Base-by-base conservation (phyloP, 1,140 invertebrate genomes). In the Macrosteles quadrilineatus region DNA sequence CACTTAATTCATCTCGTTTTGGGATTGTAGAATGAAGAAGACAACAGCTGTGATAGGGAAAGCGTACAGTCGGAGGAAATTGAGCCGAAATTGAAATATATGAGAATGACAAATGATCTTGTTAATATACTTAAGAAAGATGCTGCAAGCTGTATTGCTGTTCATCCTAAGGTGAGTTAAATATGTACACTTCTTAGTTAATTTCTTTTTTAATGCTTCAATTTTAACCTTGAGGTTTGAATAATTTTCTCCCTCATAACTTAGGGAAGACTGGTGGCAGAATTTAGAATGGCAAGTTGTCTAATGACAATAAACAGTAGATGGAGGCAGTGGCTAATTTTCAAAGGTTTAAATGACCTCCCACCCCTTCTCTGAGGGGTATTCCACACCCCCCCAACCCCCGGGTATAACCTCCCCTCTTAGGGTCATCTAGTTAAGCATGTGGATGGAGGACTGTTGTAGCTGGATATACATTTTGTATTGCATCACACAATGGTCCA, bases 1-100 rank as follows among this genome's bases (percentile, higher is more conserved):
- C n/a, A n/a, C n/a, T n/a, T n/a, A n/a, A n/a, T n/a, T n/a, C n/a
- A n/a, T n/a, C n/a, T n/a, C n/a, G n/a, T n/a, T n/a, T n/a, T n/a
- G n/a, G n/a, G n/a, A n/a, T n/a, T n/a, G n/a, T 66, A 69, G 59
- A 36, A 63, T 45, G 68, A 69, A 43, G 32, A 69, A 11, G 50
- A 66, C 19, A 71, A 55, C 65, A 68, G 71, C 23, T 67, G 71
- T 1, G 74, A 76, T 40, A 64, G 75, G 65, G 73, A 74, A 55
- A 69, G 71, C 25, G 67, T 63, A 21, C 29, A 64, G 31, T 81
- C 80, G 32, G 85, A 85, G 70, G 92, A 97, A 78, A 86, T 91
- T 70, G 96, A 98, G 78, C 96, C 96, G 0, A 94, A 93, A 81
- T 85, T 98, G 23, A 97, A 97, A 81, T 98, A 96, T 83, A 87